Conservation (phyloP, 2,113 vertebrate genomes). For the Pelvicachromis taeniatus region DNA sequence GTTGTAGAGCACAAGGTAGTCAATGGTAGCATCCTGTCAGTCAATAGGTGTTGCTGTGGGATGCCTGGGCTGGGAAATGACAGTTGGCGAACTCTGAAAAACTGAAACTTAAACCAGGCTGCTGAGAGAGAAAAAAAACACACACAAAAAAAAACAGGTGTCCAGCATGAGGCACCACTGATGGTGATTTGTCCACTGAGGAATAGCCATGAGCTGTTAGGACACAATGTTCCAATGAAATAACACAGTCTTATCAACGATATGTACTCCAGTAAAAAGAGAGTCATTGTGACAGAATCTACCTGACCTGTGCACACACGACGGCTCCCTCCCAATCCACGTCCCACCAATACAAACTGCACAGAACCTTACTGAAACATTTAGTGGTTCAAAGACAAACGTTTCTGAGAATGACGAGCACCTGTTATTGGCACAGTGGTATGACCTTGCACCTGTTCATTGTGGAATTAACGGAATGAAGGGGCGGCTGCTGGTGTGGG, state of each 20-base stretch:
- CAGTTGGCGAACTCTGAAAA: slow-evolving; percentile 50
- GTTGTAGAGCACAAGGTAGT: slow-evolving; percentile 46
- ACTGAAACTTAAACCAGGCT: slow-evolving; percentile 53
- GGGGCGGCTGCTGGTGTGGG: neutral
- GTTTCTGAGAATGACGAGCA: slow-evolving; percentile 58
- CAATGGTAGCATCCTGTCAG: slow-evolving; percentile 43
- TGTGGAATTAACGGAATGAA: slow-evolving; percentile 40
- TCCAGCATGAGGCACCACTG: slow-evolving; percentile 13
- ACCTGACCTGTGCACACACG: slow-evolving; percentile 46
- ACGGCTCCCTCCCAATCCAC: slow-evolving; percentile 47
- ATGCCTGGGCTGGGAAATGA: slow-evolving; percentile 34
- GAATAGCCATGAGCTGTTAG: slow-evolving; percentile 6
- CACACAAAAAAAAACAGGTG: slow-evolving; percentile 47
- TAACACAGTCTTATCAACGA: neutral
- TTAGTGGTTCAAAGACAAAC: slow-evolving; percentile 52
- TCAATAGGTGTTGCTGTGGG: slow-evolving; percentile 32
- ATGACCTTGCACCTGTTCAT: slow-evolving; percentile 70
- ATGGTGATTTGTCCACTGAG: neutral
- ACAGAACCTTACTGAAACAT: slow-evolving; percentile 44
- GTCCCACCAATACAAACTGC: slow-evolving; percentile 45
- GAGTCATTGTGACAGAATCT: neutral
- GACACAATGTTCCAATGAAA: slow-evolving; percentile 34
- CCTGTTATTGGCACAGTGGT: slow-evolving; percentile 59
- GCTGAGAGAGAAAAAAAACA: slow-evolving; percentile 14
- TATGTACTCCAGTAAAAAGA: neutral